Evolutionary conservation across 1,140 invertebrate species (phyloP).

Genomic region (Drosophila repletoides): DNA sequence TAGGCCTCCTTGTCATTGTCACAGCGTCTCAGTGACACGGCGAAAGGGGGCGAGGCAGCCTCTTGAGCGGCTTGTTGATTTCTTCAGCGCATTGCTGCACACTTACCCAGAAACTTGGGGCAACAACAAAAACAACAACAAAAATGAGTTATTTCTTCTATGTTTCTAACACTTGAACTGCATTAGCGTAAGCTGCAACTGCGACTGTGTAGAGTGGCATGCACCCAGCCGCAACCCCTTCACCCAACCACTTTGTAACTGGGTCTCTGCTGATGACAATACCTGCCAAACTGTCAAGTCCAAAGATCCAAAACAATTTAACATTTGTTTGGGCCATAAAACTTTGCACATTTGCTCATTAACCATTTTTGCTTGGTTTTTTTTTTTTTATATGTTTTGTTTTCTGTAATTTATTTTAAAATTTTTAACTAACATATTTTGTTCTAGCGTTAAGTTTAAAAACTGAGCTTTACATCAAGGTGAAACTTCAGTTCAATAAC

Average conservation of each 20-base stretch:
- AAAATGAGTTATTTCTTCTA: conserved; percentile 70
- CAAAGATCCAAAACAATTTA: conserved; percentile 38
- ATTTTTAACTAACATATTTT: no score
- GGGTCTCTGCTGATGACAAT: conserved; percentile 7
- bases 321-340: conserved; percentile 34
- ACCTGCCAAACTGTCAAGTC: conserved; percentile 14
- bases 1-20: conserved; percentile 76
- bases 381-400: not conserved
- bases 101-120: conserved; percentile 35
- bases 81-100: conserved; percentile 57
- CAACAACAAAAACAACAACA: conserved; percentile 8
- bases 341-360: conserved; percentile 16
- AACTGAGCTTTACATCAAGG: no score
- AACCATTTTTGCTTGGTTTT: not conserved
- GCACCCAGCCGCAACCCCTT: not conserved
- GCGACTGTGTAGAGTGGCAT: conserved; percentile 30
- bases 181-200: conserved; percentile 70
- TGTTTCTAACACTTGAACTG: conserved; percentile 77
- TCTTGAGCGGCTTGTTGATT: conserved; percentile 45
- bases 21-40: conserved; percentile 45
- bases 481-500: no score
- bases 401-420: no score
- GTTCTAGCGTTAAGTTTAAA: no score
- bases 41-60: not conserved
- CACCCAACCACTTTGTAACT: not conserved